phyloP scores from a whole-genome alignment of 2,113 vertebrate species.

The Leucopternis melanops region DNA sequence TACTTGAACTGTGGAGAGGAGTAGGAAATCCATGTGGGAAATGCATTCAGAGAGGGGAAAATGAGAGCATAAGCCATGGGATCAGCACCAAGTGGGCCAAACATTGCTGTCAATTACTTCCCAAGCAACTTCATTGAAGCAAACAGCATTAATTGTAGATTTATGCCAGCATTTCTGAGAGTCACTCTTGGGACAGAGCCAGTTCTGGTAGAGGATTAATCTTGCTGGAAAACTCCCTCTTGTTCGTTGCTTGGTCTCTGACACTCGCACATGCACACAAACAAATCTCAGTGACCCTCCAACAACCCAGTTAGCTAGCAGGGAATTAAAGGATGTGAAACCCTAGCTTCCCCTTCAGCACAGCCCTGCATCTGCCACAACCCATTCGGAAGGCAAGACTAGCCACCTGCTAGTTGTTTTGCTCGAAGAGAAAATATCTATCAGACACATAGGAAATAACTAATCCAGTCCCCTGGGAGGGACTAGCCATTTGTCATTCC shows the following conservation, averaged over 20 bases:
- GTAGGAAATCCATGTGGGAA: background rate
- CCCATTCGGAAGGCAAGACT: background rate
- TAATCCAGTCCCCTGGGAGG: background rate
- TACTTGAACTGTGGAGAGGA: background rate
- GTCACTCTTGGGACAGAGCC: background rate
- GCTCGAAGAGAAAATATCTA: background rate
- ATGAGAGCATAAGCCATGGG: background rate
- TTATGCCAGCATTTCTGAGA: background rate
- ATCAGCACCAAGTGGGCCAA: conserved; percentile 5
- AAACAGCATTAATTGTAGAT: conserved; percentile 5
- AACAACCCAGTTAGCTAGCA: conserved; percentile 9
- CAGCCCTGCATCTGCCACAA: conserved; percentile 38
- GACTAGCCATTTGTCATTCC: background rate
- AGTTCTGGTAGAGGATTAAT: conserved; percentile 19
- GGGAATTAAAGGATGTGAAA: conserved; percentile 37
- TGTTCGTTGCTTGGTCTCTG: background rate
- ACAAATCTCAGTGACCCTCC: background rate
- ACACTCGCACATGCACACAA: background rate
- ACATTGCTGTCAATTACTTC: background rate
- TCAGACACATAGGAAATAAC: background rate
- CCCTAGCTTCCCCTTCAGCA: conserved; percentile 13
- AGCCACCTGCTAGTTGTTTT: conserved; percentile 54
- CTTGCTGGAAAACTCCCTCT: background rate
- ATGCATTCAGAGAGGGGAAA: background rate
- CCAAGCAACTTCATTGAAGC: background rate